A percentile compares a stretch with the other conserved stretches of the same genome.
Evolutionary conservation across 2,113 vertebrate species (phyloP).

Genomic region (Piliocolobus tephrosceles): DNA sequence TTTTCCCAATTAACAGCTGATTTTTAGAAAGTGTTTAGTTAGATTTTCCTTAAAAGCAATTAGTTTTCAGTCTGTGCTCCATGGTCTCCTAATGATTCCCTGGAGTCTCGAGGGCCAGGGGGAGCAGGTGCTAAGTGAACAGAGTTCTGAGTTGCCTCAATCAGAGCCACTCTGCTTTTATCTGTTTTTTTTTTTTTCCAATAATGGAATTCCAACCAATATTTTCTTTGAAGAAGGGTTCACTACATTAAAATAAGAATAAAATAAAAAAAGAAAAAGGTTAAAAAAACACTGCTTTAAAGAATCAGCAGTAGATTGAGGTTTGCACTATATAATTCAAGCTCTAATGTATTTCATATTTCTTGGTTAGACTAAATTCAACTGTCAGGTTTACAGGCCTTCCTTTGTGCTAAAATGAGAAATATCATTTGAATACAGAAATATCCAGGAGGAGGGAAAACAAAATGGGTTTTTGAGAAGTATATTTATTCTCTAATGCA

Average conservation of each 20-base stretch:
- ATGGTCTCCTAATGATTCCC: neutral
- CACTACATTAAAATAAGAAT: neutral
- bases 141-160: neutral
- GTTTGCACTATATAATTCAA: neutral
- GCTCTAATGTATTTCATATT: neutral
- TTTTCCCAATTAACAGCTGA: neutral
- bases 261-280: neutral
- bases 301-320: neutral
- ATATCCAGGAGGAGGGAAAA: neutral
- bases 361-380: constrained; percentile 40
- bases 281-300: neutral
- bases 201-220: neutral
- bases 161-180: neutral
- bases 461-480: neutral
- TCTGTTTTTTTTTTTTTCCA: neutral
- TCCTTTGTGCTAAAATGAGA: constrained; percentile 41
- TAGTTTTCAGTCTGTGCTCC: neutral
- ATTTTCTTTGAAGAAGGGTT: neutral
- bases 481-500: neutral
- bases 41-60: constrained; percentile 11
- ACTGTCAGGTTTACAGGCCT: neutral
- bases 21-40: neutral
- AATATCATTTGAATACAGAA: neutral
- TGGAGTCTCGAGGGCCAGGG: neutral
- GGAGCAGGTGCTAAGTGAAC: neutral